Evolutionary conservation across 2,888 invertebrate species (phyloP), one percentile per base, ranked within the genome.

Genomic region (Drosophila lacicola): DNA sequence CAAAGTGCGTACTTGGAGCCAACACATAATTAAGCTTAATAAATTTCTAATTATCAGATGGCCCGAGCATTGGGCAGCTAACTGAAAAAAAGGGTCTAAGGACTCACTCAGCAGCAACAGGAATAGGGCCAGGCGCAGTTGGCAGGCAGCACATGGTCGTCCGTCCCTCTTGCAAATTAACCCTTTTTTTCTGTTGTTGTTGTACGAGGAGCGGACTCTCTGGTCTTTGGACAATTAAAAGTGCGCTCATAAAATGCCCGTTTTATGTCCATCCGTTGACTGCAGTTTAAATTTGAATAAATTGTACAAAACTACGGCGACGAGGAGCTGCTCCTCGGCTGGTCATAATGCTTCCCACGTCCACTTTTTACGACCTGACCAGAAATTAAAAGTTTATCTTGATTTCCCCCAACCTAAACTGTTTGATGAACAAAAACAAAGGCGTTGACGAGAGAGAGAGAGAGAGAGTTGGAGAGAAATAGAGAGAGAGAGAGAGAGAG

Each of bases 1-100:
- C 82, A 61, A 69, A 88, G 83, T 83, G 89, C 74, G 89, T 89
- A 80, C 88, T 89, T 85, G 65, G 64, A 71, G 76, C 61, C 75
- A 87, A 87, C 90, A 90, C 89, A 85, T 90, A 89, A 89, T 89
- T 82, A 89, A 78, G 78, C 88, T 77, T 90, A 87, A 90, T 89
- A 90, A 90, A 90, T 85, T 82, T 78, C 72, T 78, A 82, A 89
- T 90, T 90, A 90, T 90, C 82, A 82, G 85, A 89, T 90, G 81
- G 83, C 65, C 29, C 79, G 39, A 53, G 53, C 61, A 61, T 47
- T 53, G 51, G 62, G 51, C 25, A 14, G 54, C 69, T 89, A 88
- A 83, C 82, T 83, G 90, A 83, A 83, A 88, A 88, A 89, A 88
- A 81, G 71, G 81, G 82, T 73, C 79, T 47, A 78, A 84, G 82